Evolutionary conservation across 2,888 invertebrate species (phyloP).

Genomic region (Dolichomitus sp.): DNA sequence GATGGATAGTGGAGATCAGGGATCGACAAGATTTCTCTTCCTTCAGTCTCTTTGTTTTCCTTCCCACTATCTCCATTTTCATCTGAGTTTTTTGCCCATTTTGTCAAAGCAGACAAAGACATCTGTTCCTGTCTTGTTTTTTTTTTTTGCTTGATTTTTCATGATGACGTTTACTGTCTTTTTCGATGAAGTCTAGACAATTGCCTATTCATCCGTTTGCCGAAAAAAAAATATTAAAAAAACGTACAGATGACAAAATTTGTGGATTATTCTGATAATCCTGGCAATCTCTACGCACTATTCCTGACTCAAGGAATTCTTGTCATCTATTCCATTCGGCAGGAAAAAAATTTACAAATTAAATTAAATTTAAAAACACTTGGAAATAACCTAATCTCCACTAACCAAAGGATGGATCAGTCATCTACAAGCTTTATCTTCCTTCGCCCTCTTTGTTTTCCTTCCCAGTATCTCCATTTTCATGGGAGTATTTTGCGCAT

Average conservation of each 20-base stretch:
- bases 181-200: not conserved
- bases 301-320: not conserved
- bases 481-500: no score
- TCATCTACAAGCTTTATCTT: no score
- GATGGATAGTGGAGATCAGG: not conserved
- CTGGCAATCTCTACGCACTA: not conserved
- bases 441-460: no score
- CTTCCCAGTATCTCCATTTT: no score
- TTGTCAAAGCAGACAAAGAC: conserved; percentile 1
- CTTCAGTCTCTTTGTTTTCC: not conserved
- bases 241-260: not conserved
- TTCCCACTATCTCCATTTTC: not conserved
- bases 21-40: not conserved
- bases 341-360: no score
- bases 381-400: no score
- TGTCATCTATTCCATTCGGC: no score
- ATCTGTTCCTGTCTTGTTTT: no score
- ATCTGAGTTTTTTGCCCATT: not conserved
- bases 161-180: not conserved
- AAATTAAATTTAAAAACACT: no score
- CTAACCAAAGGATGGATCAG: no score
- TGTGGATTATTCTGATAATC: conserved; percentile 10
- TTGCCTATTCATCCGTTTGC: no score
- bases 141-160: not conserved
- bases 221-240: no score